Evolutionary conservation across 2,113 vertebrate species (phyloP), one percentile per base, ranked within the genome.

Genomic region (Pluvianellus socialis): DNA sequence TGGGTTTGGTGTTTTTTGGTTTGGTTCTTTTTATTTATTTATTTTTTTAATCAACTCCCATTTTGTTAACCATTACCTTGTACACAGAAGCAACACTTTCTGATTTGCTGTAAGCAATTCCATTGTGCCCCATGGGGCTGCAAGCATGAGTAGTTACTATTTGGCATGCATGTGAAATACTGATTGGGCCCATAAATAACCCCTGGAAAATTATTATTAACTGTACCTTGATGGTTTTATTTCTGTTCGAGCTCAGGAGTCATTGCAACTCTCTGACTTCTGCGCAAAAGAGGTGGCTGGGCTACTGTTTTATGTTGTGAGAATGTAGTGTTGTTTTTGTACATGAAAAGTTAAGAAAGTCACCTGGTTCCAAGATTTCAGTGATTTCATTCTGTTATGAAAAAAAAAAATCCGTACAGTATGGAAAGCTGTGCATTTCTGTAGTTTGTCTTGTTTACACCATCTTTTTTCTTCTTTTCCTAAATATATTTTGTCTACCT

Each of bases 21-120:
- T 38, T 38, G 38, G 38, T 38, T 38, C 38, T 44, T 14, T 44
- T 44, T 14, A 44, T 44, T 80, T 35, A 0, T 16, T 44, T 58
- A 72, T 80, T 79, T 75, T 81, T 7, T 40, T 17, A 32, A 40
- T 73, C 58, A 91, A 79, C 16, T 79, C 40, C 11, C 10, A 11
- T 77, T 82, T 95, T 66, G 45, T 95, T 96, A 94, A 91, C 95
- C 62, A 58, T 96, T 96, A 86, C 86, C 89, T 86, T 73, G 50
- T 56, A 74, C 42, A 87, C 10, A 70, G 59, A 91, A 87, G 40
- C 50, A 88, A 55, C 33, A 35, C 56, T 94, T 92, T 67, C 28
- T 86, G 55, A 24, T 86, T 91, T 91, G 35, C 76, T 81, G 1
- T 16, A 49, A 74, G 82, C 35, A 92, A 45, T 58, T 90, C 13